Conservation (phyloP, 2,888 invertebrate species). For the Ectemnius cavifrons region DNA sequence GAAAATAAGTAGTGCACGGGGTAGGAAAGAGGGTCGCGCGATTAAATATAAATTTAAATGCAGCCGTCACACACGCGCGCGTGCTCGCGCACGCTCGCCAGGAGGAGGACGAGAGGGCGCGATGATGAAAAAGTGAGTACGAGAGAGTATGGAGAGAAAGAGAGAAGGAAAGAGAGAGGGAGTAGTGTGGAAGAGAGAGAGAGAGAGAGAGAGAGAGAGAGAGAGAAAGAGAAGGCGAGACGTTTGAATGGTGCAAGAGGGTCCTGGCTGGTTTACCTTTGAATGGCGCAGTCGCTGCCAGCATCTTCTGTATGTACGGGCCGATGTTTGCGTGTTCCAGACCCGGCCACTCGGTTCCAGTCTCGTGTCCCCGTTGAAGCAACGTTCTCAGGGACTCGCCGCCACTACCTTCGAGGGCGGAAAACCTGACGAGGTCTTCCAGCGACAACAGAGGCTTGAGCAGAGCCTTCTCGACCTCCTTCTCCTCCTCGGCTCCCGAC, state of each 20-base stretch:
- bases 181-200: too few relatives aligned
- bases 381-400: constrained; percentile 80
- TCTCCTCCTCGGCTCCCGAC: constrained; percentile 82
- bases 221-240: not conserved
- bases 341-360: constrained; percentile 79
- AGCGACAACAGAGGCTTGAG: constrained; percentile 81
- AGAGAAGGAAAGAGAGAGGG: too few relatives aligned
- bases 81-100: not conserved
- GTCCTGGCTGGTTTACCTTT: constrained; percentile 66
- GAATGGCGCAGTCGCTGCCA: constrained; percentile 76
- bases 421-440: constrained; percentile 82
- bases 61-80: not conserved
- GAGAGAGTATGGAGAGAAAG: too few relatives aligned
- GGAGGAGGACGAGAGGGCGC: too few relatives aligned
- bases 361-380: constrained; percentile 78
- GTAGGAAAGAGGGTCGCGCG: not conserved
- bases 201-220: not conserved
- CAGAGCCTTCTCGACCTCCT: constrained; percentile 81
- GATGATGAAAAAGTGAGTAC: too few relatives aligned
- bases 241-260: not conserved
- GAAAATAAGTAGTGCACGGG: constrained; percentile 3
- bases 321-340: constrained; percentile 79
- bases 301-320: constrained; percentile 80
- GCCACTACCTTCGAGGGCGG: constrained; percentile 78
- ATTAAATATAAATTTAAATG: constrained; percentile 4